Percentiles rank a stretch among this genome's conserved stretches.
These are phyloP conservation scores for Gavialis gangeticus DNA, from an alignment of 2,113 vertebrate species.

Conservation along the genomic window DNA sequence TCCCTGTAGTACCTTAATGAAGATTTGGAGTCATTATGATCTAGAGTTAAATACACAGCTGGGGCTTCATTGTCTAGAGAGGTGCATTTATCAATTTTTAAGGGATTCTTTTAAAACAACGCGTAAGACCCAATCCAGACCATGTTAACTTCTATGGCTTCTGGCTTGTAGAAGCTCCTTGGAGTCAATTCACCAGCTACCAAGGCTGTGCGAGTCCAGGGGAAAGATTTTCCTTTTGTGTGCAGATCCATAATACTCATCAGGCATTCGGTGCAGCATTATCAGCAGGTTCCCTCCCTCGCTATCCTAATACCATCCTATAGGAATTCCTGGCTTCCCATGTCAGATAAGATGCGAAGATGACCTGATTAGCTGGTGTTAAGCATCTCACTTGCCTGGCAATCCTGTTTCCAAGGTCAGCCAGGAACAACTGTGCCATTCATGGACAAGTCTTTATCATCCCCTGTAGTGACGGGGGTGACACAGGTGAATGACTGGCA, in stretches of 20 bases:
- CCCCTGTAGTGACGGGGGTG: background rate
- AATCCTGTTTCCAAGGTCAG: conserved; percentile 34
- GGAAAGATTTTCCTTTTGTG: background rate
- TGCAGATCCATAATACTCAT: background rate
- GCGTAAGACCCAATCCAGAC: background rate
- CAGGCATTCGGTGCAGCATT: background rate
- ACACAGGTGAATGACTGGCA: conserved; percentile 14
- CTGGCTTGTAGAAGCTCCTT: background rate
- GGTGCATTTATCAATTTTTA: background rate
- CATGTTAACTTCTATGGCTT: background rate
- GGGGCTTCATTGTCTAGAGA: background rate
- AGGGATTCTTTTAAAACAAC: accelerated
- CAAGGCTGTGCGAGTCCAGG: background rate
- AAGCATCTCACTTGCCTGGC: background rate
- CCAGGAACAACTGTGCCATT: background rate
- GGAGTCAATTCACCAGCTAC: background rate
- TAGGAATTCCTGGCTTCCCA: background rate
- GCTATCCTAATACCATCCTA: background rate
- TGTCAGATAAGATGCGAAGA: conserved; percentile 2
- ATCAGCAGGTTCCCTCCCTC: accelerated
- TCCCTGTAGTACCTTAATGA: background rate
- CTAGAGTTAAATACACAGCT: background rate
- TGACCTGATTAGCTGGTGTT: background rate
- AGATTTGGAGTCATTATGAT: background rate
- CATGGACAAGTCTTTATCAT: background rate